Evolutionary conservation across 1,140 invertebrate species (phyloP).

Genomic region (Drosophila funebris): DNA sequence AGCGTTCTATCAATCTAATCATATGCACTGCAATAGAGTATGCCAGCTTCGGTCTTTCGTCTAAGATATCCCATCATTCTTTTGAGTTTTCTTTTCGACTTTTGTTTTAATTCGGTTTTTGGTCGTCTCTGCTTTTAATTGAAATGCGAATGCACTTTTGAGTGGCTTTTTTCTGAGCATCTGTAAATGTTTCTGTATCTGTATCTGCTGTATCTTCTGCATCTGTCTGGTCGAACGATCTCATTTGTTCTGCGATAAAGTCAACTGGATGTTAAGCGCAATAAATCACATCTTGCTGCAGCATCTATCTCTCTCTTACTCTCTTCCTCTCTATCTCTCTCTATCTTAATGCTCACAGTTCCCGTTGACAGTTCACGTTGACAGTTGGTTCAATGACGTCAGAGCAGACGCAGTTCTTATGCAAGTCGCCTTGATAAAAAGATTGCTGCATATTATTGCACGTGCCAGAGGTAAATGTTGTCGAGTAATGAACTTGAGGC

Average conservation of each 20-base stretch:
- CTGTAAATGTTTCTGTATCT: background rate
- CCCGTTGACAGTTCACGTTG: constrained; percentile 8
- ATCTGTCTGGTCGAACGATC: constrained; percentile 7
- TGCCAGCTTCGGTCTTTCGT: constrained; percentile 22
- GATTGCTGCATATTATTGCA: constrained; percentile 35
- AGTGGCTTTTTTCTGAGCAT: constrained; percentile 38
- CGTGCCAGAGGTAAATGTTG: constrained; percentile 42
- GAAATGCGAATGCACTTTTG: constrained; percentile 80
- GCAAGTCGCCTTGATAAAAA: constrained; percentile 50
- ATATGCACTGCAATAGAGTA: constrained; percentile 27
- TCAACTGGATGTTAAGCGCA: constrained; percentile 27
- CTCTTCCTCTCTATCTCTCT: too few relatives aligned
- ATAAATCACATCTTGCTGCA: constrained; percentile 57
- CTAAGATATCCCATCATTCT: background rate
- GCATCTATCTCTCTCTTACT: too few relatives aligned
- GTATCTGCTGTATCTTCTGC: background rate
- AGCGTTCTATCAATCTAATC: too few relatives aligned
- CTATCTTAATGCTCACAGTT: background rate
- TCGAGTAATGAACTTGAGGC: constrained; percentile 64
- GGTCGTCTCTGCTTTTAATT: constrained; percentile 69
- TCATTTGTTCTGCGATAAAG: constrained; percentile 44
- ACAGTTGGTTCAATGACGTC: constrained; percentile 54
- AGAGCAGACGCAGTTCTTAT: constrained; percentile 44
- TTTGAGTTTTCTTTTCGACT: constrained; percentile 17
- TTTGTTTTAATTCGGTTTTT: constrained; percentile 45